phyloP scores from a whole-genome alignment of 2,113 vertebrate genomes.

The Albula goreensis region DNA sequence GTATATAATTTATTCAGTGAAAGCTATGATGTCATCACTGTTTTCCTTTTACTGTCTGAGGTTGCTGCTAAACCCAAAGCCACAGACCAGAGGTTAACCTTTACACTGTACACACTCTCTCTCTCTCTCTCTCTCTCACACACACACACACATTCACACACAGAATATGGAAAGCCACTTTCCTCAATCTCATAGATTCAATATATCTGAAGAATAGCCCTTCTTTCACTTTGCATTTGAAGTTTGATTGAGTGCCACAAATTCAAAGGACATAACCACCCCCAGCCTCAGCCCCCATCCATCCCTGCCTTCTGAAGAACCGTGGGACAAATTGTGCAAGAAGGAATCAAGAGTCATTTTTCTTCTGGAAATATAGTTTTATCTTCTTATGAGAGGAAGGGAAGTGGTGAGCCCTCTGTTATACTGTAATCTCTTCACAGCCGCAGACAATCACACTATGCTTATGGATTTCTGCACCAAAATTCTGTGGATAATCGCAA shows the following conservation, averaged over 20 bases:
- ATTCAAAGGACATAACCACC: slow-evolving; percentile 23
- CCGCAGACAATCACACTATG: slow-evolving; percentile 52
- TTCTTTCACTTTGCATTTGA: slow-evolving; percentile 21
- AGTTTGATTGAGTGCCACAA: slow-evolving; percentile 28
- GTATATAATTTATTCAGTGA: too few relatives aligned
- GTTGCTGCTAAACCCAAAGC: neutral
- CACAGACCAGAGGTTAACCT: neutral
- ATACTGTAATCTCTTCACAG: slow-evolving; percentile 59
- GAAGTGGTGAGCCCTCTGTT: slow-evolving; percentile 38
- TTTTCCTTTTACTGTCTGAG: neutral
- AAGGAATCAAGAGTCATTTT: slow-evolving; percentile 38
- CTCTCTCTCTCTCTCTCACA: neutral
- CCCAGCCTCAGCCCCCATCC: neutral
- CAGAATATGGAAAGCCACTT: neutral
- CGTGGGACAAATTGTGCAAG: slow-evolving; percentile 5
- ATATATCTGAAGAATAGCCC: slow-evolving; percentile 16
- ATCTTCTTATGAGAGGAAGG: slow-evolving; percentile 56
- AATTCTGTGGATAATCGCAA: slow-evolving; percentile 55
- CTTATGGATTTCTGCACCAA: slow-evolving; percentile 42
- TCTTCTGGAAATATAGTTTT: slow-evolving; percentile 57
- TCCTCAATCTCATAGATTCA: slow-evolving; percentile 3
- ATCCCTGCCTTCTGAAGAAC: slow-evolving; percentile 31
- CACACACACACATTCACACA: neutral
- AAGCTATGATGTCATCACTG: too few relatives aligned
- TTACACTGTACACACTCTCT: neutral